These are phyloP conservation scores for Scaptomyza graminum DNA, from an alignment of 1,140 invertebrate species.

Conservation along the genomic window DNA sequence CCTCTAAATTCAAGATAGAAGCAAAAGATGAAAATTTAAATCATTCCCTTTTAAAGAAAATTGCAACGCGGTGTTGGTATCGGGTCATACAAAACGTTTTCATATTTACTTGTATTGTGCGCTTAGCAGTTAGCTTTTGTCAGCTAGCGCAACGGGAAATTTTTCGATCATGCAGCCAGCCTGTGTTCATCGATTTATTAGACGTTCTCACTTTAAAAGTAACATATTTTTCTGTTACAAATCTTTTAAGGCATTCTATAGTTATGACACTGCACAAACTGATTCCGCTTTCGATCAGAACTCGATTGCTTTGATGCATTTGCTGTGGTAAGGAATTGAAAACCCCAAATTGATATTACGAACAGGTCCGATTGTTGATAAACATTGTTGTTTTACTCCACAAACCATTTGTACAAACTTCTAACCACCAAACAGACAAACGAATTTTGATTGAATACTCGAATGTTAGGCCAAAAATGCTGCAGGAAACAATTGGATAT, in stretches of 20 bases:
- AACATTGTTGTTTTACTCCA: background rate
- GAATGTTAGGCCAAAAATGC: conserved; percentile 8
- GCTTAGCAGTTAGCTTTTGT: too few species aligned
- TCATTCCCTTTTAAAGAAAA: too few species aligned
- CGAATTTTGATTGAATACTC: conserved; percentile 33
- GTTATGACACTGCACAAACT: background rate
- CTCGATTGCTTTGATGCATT: background rate
- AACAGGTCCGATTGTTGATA: background rate
- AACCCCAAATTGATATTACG: background rate
- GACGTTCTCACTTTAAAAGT: too few species aligned
- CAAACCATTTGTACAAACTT: background rate
- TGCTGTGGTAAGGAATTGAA: background rate
- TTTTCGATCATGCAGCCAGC: too few species aligned
- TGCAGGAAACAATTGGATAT: background rate
- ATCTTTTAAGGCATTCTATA: background rate
- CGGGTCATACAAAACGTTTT: too few species aligned
- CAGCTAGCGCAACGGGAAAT: too few species aligned
- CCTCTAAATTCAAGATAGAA: background rate
- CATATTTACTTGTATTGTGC: too few species aligned
- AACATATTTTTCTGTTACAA: background rate
- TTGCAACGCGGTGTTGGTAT: too few species aligned
- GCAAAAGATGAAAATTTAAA: background rate
- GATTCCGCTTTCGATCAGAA: background rate
- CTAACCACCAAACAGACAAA: conserved; percentile 14
- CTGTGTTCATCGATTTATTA: too few species aligned